A percentile compares a stretch with the other conserved stretches of the same genome.
phyloP scores from a whole-genome alignment of 2,113 vertebrate species.

The Ardeotis arabs region DNA sequence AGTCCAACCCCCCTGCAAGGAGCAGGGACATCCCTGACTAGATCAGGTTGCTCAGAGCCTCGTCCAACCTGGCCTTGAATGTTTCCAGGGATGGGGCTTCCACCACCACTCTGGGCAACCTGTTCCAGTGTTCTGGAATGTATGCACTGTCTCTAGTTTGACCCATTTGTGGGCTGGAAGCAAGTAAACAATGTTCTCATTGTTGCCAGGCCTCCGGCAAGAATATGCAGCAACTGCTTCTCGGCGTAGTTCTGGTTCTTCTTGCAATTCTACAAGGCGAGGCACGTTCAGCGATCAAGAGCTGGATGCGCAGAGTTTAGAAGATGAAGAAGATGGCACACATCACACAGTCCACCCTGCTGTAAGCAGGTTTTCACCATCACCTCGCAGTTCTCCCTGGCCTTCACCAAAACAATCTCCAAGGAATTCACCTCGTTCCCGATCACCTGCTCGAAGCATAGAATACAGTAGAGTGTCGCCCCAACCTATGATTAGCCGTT shows the following conservation, averaged over 20 bases:
- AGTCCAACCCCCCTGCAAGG: too few species aligned
- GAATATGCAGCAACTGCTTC: constrained; percentile 95
- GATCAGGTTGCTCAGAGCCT: too few species aligned
- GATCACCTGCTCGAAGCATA: constrained; percentile 91
- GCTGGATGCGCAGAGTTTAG: constrained; percentile 94
- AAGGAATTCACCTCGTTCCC: constrained; percentile 92
- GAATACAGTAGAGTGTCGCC: constrained; percentile 91
- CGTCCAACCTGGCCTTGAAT: too few species aligned
- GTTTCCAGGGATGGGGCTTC: too few species aligned
- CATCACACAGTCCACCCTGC: constrained; percentile 87
- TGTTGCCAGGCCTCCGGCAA: constrained; percentile 88
- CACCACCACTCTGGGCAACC: too few species aligned
- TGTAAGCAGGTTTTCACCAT: constrained; percentile 91
- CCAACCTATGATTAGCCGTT: constrained; percentile 92
- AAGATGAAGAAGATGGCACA: constrained; percentile 92
- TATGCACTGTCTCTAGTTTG: neutral
- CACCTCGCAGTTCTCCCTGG: constrained; percentile 92
- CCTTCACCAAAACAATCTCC: constrained; percentile 89
- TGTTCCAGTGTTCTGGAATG: too few species aligned
- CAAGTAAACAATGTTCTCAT: neutral
- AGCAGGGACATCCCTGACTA: too few species aligned
- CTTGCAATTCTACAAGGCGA: constrained; percentile 92
- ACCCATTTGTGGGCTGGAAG: neutral
- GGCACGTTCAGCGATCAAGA: constrained; percentile 97
- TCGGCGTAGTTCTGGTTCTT: constrained; percentile 95